These are phyloP conservation scores for Monochamus alternatus DNA, from an alignment of 2,888 invertebrate genomes.

Conservation along the genomic window DNA sequence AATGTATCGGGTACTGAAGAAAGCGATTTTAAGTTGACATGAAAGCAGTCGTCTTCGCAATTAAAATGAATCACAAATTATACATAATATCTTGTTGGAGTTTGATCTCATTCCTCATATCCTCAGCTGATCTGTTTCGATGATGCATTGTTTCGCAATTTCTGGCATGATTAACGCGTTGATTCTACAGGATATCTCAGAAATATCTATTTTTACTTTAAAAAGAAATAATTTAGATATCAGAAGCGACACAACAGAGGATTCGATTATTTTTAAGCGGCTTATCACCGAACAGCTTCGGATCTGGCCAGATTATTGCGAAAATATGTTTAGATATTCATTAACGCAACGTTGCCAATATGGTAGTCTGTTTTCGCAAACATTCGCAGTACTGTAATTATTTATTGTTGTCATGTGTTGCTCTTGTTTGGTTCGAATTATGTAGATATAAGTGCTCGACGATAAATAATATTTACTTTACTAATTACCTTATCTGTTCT, in stretches of 20 bases:
- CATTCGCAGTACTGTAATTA: slow-evolving; percentile 1
- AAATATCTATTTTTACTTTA: not conserved
- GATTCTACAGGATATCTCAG: no score
- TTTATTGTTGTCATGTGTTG: not conserved
- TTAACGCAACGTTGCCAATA: not conserved
- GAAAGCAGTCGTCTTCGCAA: no score
- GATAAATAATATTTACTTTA: slow-evolving; percentile 9
- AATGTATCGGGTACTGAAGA: no score
- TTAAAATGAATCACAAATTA: no score
- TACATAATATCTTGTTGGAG: no score
- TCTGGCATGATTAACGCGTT: no score
- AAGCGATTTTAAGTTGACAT: no score
- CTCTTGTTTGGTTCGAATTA: slow-evolving; percentile 1
- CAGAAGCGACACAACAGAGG: not conserved
- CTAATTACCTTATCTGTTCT: not conserved
- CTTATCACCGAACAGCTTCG: not conserved
- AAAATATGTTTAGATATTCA: slow-evolving; percentile 1
- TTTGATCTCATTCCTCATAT: no score
- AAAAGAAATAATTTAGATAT: not conserved
- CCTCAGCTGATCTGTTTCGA: no score
- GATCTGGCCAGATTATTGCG: not conserved
- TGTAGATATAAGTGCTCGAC: not conserved
- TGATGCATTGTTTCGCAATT: no score
- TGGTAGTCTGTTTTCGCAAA: slow-evolving; percentile 1
- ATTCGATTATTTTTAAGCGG: not conserved